Base-by-base conservation (phyloP, 2,888 invertebrate genomes). In the Drosophila yooni region DNA sequence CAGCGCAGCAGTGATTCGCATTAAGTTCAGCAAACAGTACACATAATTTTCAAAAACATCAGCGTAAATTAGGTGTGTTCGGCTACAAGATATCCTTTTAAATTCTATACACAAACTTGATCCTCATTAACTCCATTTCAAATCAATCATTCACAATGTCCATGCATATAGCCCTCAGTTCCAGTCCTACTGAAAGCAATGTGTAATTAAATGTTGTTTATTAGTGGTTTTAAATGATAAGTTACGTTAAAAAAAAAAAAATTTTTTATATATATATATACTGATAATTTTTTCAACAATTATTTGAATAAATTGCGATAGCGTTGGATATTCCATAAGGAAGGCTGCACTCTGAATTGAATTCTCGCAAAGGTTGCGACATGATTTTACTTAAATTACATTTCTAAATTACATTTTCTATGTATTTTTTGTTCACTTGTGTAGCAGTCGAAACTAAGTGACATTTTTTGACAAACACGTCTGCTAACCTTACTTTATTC, bases 1-100 rank as follows among this genome's bases (percentile, higher is more conserved):
- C 46, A 21, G 21, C 46, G 21, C 46, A 21, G 21, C 21, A 46
- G 15, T 25, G 21, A 46, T 25, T 15, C 46, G 25, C 21, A 15
- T 46, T 25, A 8, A 46, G 21, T 13, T 46, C 21, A 25, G 81
- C 36, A 71, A 38, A 25, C 18, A 50, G 21, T 25, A 2, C 21
- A 46, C 7, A 7, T 3, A 21, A 38, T n/a, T 38, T n/a, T 10
- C 2, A 10, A 21, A 50, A 31, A 57, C 56, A 52, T 21, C 15
- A 40, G 46, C 40, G 29, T 11, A 34, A 18, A 18, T 18, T 27
- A 10, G 5, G 27, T 27, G 50, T 50, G 10, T 18, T 50, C 25
- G 11, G 5, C 15, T 46, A 7, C 11, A 15, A 34, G 8, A 34
- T 63, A 62, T n/a, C 27, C 63, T 18, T 27, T 46, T 21, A 7